These are phyloP conservation scores for Archips xylosteana DNA, from an alignment of 2,888 invertebrate species.

Conservation along the genomic window DNA sequence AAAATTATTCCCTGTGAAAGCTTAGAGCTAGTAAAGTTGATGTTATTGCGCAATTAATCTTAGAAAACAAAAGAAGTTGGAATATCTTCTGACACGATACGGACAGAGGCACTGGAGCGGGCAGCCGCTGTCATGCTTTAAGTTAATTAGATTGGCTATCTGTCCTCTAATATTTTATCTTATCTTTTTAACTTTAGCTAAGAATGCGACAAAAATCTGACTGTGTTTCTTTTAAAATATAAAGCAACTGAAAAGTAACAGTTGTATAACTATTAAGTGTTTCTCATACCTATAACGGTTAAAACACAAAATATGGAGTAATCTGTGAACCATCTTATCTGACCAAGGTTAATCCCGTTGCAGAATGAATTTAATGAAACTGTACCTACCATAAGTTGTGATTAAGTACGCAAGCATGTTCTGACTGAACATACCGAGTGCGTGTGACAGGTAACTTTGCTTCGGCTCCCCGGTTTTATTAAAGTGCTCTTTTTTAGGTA, in stretches of 20 bases:
- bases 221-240: not conserved
- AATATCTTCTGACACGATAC: not conserved
- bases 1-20: constrained; percentile 3
- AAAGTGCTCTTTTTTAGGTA: not conserved
- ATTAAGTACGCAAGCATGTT: not conserved
- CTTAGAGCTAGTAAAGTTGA: constrained; percentile 4
- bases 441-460: not conserved
- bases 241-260: constrained; percentile 12
- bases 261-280: constrained; percentile 3
- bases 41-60: not conserved
- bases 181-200: not conserved
- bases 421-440: not conserved
- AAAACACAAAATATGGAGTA: constrained; percentile 2
- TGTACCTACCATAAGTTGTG: not conserved
- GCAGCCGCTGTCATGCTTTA: constrained; percentile 25
- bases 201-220: not conserved
- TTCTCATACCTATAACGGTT: constrained; percentile 15
- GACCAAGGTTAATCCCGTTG: constrained; percentile 3
- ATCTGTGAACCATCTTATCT: not conserved
- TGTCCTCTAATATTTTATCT: not conserved
- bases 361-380: not conserved
- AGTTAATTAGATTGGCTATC: constrained; percentile 20
- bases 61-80: constrained; percentile 4
- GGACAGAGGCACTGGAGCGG: constrained; percentile 26
- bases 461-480: not conserved